Evolutionary conservation across 2,797 vertebrate species (phyloP), one percentile per base, ranked within the genome.

Genomic region (Valencia hispanica): DNA sequence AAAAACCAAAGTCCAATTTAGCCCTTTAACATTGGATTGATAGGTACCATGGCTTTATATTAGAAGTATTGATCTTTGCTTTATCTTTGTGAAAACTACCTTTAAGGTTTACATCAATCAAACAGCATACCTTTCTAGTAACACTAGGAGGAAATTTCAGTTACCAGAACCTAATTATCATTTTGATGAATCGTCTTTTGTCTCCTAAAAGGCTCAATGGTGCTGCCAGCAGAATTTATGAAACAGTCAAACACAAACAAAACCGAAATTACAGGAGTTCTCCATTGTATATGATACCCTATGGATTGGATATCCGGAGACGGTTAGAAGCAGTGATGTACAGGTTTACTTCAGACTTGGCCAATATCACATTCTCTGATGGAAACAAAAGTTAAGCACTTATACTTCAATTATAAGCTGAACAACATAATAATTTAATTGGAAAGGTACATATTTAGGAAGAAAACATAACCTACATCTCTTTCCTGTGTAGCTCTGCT

Each of bases 61-160:
- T 20, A 8, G 69, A 55, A 72, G 51, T 39, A 72, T 83, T 63
- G 48, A 85, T 48, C 5, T 50, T 59, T 59, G 61, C 65, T 71
- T 77, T 83, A 15, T 51, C 32, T 8, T 57, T 15, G 43, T 74
- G 22, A 61, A 82, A 71, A 65, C 41, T 43, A 39, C 34, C 45
- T 57, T 34, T 68, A 43, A 82, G 50, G 75, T 47, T 71, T 65
- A 45, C 53, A 12, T 73, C 80, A 68, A 80, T 84, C 74, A 69
- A 84, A 85, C 47, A 36, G 30, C 27, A 63, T 77, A 36, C 74
- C 27, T 70, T 72, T 18, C 45, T 63, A 72, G 72, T 32, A 43
- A 61, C 36, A 72, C 30, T 10, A 12, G 36, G 22, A 41, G 22
- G 22, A 41, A 66, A n/a, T 22, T n/a, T 25, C 22, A 41, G 63